Conservation (phyloP, 2,113 vertebrate species). For the Aegotheles bennettii region DNA sequence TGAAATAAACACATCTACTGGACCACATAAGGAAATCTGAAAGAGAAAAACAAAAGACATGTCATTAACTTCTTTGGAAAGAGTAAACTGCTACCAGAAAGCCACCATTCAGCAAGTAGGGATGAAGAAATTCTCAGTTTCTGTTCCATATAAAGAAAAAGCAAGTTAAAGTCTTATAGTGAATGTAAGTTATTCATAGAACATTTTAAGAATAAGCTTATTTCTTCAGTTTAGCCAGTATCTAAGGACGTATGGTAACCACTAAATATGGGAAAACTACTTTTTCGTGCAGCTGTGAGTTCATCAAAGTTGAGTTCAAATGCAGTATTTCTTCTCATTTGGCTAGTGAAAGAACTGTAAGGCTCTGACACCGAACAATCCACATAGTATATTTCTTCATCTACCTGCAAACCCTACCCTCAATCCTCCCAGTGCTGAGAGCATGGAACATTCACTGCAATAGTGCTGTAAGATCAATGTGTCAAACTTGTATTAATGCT, state of each 20-base stretch:
- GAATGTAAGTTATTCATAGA: not conserved
- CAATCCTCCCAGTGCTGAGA: not conserved
- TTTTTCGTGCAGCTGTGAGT: not conserved
- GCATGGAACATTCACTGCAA: not conserved
- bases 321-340: not conserved
- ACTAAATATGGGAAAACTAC: not conserved
- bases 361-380: not conserved
- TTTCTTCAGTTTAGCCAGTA: not conserved
- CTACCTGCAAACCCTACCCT: not conserved
- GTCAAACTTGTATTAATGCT: not conserved
- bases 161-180: not conserved
- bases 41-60: slow-evolving; percentile 8
- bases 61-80: not conserved
- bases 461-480: not conserved
- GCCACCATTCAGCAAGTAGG: not conserved
- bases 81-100: not conserved
- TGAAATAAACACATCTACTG: not conserved
- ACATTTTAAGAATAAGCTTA: not conserved
- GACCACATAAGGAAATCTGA: slow-evolving; percentile 36
- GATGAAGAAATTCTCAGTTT: not conserved
- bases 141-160: not conserved
- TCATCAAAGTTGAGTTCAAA: not conserved
- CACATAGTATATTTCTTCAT: accelerated
- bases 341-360: not conserved
- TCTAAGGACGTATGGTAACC: not conserved